Base-by-base conservation (phyloP, 2,113 vertebrate genomes). In the Drymodes brunneopygia region DNA sequence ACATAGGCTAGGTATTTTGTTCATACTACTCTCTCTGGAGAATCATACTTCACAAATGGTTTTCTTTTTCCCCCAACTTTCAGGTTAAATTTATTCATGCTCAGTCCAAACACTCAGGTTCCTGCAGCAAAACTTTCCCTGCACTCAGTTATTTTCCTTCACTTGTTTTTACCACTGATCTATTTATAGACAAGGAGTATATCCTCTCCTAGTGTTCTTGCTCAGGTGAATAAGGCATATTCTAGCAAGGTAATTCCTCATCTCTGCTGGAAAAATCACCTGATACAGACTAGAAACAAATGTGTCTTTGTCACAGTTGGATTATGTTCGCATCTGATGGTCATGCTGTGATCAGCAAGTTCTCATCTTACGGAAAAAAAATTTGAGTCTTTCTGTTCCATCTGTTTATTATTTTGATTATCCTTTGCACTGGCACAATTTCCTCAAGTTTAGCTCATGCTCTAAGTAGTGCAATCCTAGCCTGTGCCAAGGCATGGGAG, bases 271-370 rank as follows among this genome's bases (percentile, higher is more conserved):
- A 88, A 94, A 73, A 71, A 36, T 80, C 82, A 93, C 62, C 79
- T 83, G 64, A 92, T 23, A 81, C 5, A 61, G 62, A 93, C 40
- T 67, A 60, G 56, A 92, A 95, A 74, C 54, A 90, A 92, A 92
- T 57, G 23, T 56, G 54, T 53, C 86, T 96, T 92, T 82, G 62
- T 83, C 93, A 90, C 89, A 95, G 94, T 57, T 77, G 89, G 86
- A 92, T 91, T 81, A 65, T 77, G 81, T 73, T 88, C 35, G 3
- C 83, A 91, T 77, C 36, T 69, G 50, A 95, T 40, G 23, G 75
- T 81, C 86, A 48, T 38, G 80, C 89, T 91, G 91, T 69, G 75
- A 95, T 64, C 65, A 91, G 81, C 65, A 72, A 91, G 31, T 67
- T 89, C 65, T 79, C 84, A 47, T 56, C 12, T 67, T 44, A 58